Evolutionary conservation across 2,797 vertebrate species (phyloP).

Genomic region (Danio tinwini): DNA sequence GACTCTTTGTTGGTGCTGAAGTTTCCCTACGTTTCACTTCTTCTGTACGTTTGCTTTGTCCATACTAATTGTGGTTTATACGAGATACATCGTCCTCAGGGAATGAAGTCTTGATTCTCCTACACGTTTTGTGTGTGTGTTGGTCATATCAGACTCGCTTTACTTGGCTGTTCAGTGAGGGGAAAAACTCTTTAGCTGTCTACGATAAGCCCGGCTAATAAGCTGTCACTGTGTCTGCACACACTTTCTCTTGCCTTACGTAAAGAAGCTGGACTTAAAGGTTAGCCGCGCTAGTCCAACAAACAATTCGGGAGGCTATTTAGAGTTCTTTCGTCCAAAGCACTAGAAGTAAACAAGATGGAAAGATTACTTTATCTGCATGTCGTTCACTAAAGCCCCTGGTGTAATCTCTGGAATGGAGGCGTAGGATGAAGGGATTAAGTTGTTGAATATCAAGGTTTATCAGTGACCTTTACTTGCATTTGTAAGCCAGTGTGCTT

Average conservation of each 20-base stretch:
- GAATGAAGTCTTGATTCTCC: slow-evolving; percentile 49
- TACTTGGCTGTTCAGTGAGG: slow-evolving; percentile 21
- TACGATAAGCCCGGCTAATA: slow-evolving; percentile 43
- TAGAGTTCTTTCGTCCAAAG: slow-evolving; percentile 1
- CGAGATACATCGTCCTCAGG: slow-evolving; percentile 42
- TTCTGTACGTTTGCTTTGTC: neutral
- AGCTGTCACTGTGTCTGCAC: slow-evolving; percentile 44
- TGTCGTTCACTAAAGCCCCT: slow-evolving; percentile 13
- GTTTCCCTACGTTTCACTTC: neutral
- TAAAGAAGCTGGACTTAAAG: slow-evolving; percentile 28
- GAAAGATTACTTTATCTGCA: slow-evolving; percentile 29
- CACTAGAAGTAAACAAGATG: slow-evolving; percentile 33
- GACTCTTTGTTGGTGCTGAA: slow-evolving; percentile 4
- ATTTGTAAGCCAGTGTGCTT: slow-evolving; percentile 37
- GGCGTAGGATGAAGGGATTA: slow-evolving; percentile 58
- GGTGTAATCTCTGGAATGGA: slow-evolving; percentile 3
- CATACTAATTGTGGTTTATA: slow-evolving; percentile 48
- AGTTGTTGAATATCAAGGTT: slow-evolving; percentile 49
- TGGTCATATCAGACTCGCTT: slow-evolving; percentile 44
- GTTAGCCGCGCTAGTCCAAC: slow-evolving; percentile 19
- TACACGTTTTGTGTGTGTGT: slow-evolving; percentile 41
- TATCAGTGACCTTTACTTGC: slow-evolving; percentile 48
- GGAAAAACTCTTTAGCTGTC: slow-evolving; percentile 26
- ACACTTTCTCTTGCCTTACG: slow-evolving; percentile 17
- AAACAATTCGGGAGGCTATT: neutral